Conservation (phyloP, 1,140 invertebrate genomes). For the Antheraea pernyi region DNA sequence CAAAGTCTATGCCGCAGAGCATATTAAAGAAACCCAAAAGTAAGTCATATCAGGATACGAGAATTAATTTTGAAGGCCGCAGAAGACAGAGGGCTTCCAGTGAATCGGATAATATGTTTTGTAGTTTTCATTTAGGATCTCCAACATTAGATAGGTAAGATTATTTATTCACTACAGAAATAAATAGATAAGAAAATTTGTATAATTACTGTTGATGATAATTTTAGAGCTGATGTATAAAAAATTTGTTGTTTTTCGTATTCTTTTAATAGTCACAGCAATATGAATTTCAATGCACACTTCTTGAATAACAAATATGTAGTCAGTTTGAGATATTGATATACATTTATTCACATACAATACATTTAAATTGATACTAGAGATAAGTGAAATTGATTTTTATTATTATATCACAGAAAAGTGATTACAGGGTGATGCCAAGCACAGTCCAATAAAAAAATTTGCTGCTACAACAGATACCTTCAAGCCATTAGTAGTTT, state of each 20-base stretch:
- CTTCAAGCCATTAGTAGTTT: too few relatives aligned
- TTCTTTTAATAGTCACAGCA: not conserved
- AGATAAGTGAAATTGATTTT: too few relatives aligned
- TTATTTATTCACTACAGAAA: not conserved
- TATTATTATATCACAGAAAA: too few relatives aligned
- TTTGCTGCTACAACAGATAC: too few relatives aligned
- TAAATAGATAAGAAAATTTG: too few relatives aligned
- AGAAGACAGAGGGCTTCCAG: conserved; percentile 65
- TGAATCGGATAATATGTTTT: conserved; percentile 69
- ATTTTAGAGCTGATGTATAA: too few relatives aligned
- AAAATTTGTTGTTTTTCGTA: not conserved
- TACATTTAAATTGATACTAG: too few relatives aligned
- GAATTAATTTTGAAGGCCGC: conserved; percentile 49
- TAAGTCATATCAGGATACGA: conserved; percentile 51
- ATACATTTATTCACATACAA: too few relatives aligned
- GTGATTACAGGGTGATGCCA: too few relatives aligned
- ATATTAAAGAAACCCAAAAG: conserved; percentile 71
- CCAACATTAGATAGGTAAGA: conserved; percentile 60
- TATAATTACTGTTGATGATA: too few relatives aligned
- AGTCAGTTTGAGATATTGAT: too few relatives aligned
- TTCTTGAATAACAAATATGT: not conserved
- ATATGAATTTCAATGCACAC: not conserved
- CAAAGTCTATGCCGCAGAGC: conserved; percentile 57
- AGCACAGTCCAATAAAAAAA: too few relatives aligned
- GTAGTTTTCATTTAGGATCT: conserved; percentile 50